phyloP scores from a whole-genome alignment of 2,888 invertebrate genomes.

The Nemotelus nigrinus region DNA sequence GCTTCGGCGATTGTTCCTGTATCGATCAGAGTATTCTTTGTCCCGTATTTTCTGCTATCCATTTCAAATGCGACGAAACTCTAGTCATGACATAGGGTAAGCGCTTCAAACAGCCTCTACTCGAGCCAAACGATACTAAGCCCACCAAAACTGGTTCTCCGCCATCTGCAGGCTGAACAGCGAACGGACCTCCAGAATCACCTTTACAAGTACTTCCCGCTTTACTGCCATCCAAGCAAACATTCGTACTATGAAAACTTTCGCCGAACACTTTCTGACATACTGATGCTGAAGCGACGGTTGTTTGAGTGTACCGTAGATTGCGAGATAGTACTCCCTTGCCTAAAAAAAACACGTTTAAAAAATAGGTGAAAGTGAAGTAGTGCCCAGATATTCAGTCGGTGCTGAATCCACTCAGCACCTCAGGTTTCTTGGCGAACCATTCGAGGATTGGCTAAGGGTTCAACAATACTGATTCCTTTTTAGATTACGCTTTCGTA shows the following conservation, averaged over 20 bases:
- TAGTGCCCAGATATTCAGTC: too few relatives aligned
- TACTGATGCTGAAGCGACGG: not conserved
- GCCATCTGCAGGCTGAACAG: not conserved
- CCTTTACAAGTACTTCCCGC: not conserved
- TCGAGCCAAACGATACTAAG: not conserved
- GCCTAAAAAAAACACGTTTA: too few relatives aligned
- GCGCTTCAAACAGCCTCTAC: not conserved
- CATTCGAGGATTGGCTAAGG: too few relatives aligned
- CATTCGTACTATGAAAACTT: not conserved
- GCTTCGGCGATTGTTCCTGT: too few relatives aligned
- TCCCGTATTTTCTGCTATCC: not conserved
- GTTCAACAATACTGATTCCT: too few relatives aligned
- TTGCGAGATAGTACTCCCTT: too few relatives aligned
- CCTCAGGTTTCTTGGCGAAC: too few relatives aligned
- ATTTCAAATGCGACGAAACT: not conserved
- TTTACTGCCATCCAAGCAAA: not conserved
- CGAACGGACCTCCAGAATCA: slow-evolving; percentile 7
- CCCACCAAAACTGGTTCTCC: not conserved
- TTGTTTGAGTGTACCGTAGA: too few relatives aligned
- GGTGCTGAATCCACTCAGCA: too few relatives aligned
- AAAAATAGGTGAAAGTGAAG: too few relatives aligned
- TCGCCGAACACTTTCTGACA: not conserved
- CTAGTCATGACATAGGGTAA: not conserved
- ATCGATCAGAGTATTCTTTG: too few relatives aligned
- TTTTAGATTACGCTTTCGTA: too few relatives aligned